phyloP scores from a whole-genome alignment of 2,797 vertebrate species.

The Mus caroli region DNA sequence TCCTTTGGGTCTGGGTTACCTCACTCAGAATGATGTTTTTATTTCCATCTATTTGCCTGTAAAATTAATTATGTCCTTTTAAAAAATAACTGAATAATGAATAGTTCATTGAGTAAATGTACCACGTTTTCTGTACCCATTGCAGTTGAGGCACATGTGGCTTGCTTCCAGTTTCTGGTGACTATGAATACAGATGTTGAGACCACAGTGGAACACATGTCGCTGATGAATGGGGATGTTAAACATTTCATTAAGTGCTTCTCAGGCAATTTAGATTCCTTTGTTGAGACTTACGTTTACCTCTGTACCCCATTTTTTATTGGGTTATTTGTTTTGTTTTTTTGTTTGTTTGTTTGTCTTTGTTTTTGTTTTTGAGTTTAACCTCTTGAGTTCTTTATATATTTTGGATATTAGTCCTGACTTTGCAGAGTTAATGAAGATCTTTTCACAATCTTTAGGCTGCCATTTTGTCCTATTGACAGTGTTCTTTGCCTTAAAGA shows the following conservation, averaged over 20 bases:
- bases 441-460: too few relatives aligned
- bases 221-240: not conserved
- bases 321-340: not conserved
- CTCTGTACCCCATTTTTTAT: not conserved
- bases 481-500: too few relatives aligned
- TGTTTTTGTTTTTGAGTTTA: not conserved
- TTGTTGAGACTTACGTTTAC: not conserved
- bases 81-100: too few relatives aligned
- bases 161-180: not conserved
- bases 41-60: not conserved
- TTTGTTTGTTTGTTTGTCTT: too few relatives aligned
- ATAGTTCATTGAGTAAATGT: too few relatives aligned
- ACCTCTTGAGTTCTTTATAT: not conserved
- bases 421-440: too few relatives aligned
- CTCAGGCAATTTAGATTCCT: not conserved
- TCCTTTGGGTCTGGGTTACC: not conserved
- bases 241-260: not conserved
- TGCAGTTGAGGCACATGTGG: not conserved
- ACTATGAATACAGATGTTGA: not conserved
- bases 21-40: too few relatives aligned
- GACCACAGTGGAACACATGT: too few relatives aligned
- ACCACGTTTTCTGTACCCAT: not conserved
- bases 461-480: too few relatives aligned
- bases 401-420: too few relatives aligned
- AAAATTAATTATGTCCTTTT: not conserved